These are phyloP conservation scores for Chymomyza procnemis DNA, from an alignment of 2,888 invertebrate genomes.

Conservation along the genomic window DNA sequence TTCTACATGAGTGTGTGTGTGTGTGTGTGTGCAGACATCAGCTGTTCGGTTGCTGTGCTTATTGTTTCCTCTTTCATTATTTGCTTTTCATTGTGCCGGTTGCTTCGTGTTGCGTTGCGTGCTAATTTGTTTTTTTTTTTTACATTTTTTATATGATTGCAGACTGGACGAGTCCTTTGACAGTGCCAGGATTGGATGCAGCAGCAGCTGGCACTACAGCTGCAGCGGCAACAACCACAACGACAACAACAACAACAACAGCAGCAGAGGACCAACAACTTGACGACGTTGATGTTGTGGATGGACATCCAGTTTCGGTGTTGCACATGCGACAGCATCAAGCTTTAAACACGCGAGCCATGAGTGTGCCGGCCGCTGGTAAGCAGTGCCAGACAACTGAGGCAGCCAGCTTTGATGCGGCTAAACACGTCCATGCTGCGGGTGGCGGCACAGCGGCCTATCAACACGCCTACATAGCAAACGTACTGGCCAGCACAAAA, in stretches of 20 bases:
- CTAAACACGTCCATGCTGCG: no score
- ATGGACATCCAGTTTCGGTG: slow-evolving; percentile 72
- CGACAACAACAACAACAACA: slow-evolving; percentile 21
- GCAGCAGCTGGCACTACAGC: slow-evolving; percentile 9
- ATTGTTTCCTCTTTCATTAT: slow-evolving; percentile 31
- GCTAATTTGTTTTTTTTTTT: slow-evolving; percentile 9
- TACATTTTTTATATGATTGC: slow-evolving; percentile 32
- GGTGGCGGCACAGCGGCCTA: slow-evolving; percentile 37
- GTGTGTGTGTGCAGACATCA: slow-evolving; percentile 52
- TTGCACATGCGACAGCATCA: slow-evolving; percentile 73
- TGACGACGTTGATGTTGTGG: slow-evolving; percentile 70
- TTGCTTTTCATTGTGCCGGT: slow-evolving; percentile 15
- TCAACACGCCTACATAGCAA: slow-evolving; percentile 48
- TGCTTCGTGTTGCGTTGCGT: no score
- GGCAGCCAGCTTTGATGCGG: slow-evolving; percentile 45
- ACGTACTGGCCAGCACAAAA: slow-evolving; percentile 41
- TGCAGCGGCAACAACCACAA: slow-evolving; percentile 28
- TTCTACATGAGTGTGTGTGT: slow-evolving; percentile 24
- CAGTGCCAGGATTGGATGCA: slow-evolving; percentile 66
- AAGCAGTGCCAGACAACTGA: no score
- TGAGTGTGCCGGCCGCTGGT: slow-evolving; percentile 5
- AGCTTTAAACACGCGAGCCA: slow-evolving; percentile 55
- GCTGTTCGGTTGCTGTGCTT: slow-evolving; percentile 46
- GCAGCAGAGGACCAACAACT: slow-evolving; percentile 24
- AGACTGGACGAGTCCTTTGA: slow-evolving; percentile 78